Base-by-base conservation (phyloP, 2,888 invertebrate species). In the Pandemis cinnamomeana region DNA sequence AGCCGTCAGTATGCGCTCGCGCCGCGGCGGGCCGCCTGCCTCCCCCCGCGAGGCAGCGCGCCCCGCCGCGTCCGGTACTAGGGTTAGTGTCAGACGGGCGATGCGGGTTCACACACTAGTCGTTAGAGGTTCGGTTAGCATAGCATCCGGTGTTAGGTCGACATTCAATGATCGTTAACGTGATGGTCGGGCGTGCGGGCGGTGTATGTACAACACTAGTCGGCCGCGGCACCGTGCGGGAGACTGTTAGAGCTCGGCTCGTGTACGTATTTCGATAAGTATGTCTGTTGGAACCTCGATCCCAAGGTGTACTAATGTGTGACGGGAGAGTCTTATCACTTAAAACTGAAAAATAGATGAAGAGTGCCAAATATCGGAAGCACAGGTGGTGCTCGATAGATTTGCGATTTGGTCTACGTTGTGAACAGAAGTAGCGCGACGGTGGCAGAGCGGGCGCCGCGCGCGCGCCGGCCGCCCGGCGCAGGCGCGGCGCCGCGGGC, bases 331-430 rank as follows among this genome's bases (percentile, higher is more conserved):
- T 55, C 71, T 67, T 61, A 64, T 61, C 7, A 71, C 66, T 71
- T 71, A 71, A 67, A 71, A 71, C 67, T 71, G 87, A 88, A 83
- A 82, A 82, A 87, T 85, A 90, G 88, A 91, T 85, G 82, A 89
- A 90, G 86, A 90, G 92, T 92, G 93, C 92, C 91, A 89, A 88
- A 92, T 91, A 91, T 91, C 87, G 86, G 82, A 93, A 93, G 93
- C 93, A 93, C 93, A 92, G 85, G 91, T 87, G 91, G 93, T 93
- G 92, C 91, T 92, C 86, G 89, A 89, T 82, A 91, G 90, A 86
- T 87, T 88, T 89, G 89, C 89, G 86, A 88, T 90, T 90, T 90
- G 81, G 91, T 86, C 91, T 92, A 93, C 89, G 79, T 84, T 83
- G 91, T 90, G 91, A 86, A 86, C 82, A 82, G 85, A 87, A 86